Evolutionary conservation across 2,113 vertebrate species (phyloP).

Genomic region (Sebastes fasciatus): DNA sequence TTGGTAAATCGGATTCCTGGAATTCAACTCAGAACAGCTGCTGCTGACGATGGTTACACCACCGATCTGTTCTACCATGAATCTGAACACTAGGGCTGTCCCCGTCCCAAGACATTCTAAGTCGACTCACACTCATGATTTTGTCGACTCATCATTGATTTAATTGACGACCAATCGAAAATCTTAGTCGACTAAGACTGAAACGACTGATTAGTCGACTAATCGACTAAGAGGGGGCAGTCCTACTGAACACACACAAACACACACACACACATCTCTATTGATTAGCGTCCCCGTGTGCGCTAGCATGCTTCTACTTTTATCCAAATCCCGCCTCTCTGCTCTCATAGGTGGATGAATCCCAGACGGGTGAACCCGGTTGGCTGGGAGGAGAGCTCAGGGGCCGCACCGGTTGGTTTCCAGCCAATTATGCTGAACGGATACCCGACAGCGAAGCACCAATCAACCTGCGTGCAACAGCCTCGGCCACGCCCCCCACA

Average conservation of each 20-base stretch:
- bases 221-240: no score
- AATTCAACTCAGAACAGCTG: background rate
- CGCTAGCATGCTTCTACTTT: rapidly evolving
- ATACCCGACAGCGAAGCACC: constrained; percentile 93
- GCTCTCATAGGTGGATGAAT: constrained; percentile 92
- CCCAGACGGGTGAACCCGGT: constrained; percentile 96
- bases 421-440: constrained; percentile 97
- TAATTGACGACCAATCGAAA: no score
- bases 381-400: constrained; percentile 97
- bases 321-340: background rate
- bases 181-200: no score
- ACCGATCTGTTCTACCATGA: background rate
- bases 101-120: no score
- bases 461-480: constrained; percentile 82
- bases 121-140: no score
- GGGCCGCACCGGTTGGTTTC: constrained; percentile 98
- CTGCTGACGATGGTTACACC: background rate
- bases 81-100: background rate
- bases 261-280: background rate
- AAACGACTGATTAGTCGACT: no score
- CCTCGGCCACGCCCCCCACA: constrained; percentile 72
- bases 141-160: no score
- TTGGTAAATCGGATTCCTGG: background rate
- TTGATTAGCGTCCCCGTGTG: background rate
- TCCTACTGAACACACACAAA: no score